These are phyloP conservation scores for Helicoverpa armigera DNA, from an alignment of 1,140 invertebrate species.

Conservation along the genomic window DNA sequence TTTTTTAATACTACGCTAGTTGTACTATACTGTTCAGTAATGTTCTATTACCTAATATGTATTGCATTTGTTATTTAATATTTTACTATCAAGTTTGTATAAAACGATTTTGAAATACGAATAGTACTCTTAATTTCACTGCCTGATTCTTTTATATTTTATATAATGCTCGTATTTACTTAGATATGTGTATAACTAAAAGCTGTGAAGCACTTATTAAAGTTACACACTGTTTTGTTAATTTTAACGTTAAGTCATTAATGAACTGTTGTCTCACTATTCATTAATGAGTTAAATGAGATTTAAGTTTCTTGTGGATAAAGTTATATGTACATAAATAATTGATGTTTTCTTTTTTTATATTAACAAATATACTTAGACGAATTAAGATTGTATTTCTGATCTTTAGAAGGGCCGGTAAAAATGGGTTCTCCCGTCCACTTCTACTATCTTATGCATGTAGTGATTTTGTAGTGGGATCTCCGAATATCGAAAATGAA, in stretches of 20 bases:
- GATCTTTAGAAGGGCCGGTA: no score
- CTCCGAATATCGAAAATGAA: no score
- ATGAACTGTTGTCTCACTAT: constrained; percentile 10
- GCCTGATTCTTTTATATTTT: constrained; percentile 7
- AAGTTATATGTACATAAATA: constrained; percentile 27
- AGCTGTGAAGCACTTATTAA: constrained; percentile 62
- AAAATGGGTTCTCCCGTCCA: no score
- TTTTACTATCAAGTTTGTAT: constrained; percentile 22
- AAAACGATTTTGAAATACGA: background rate
- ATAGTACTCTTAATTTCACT: constrained; percentile 13
- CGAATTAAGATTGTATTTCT: no score
- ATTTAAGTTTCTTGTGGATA: constrained; percentile 38
- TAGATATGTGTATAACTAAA: constrained; percentile 49
- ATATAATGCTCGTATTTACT: constrained; percentile 1
- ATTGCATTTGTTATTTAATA: background rate
- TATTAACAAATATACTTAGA: no score
- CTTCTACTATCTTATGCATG: no score
- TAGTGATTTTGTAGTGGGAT: no score
- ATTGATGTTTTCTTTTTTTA: constrained; percentile 13
- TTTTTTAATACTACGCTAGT: no score
- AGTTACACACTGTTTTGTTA: constrained; percentile 52
- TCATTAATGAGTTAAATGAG: constrained; percentile 39
- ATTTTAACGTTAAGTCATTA: constrained; percentile 39
- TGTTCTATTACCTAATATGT: background rate
- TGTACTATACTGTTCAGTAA: no score